phyloP scores from a whole-genome alignment of 2,888 invertebrate species.

The Amphipoea lucens region DNA sequence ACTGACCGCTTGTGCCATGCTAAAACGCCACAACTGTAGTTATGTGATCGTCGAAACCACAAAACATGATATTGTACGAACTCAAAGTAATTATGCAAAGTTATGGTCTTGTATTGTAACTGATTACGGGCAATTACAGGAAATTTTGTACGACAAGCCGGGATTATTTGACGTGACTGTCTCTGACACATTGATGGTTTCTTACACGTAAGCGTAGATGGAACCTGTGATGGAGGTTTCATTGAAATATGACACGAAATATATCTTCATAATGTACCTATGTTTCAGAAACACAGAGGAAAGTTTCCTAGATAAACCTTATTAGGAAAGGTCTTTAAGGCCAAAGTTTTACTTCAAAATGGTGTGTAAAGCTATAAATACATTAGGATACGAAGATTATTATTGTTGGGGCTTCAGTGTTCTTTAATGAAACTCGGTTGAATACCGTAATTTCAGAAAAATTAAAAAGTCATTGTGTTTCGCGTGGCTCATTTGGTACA shows the following conservation, averaged over 20 bases:
- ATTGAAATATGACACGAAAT: slow-evolving; percentile 9
- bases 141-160: not conserved
- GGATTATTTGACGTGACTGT: not conserved
- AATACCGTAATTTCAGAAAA: too few relatives aligned
- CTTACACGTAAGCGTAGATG: not conserved
- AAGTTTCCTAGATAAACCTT: not conserved
- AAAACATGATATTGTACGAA: slow-evolving; percentile 24
- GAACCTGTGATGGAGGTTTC: not conserved
- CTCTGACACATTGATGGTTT: slow-evolving; percentile 20
- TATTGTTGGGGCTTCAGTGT: not conserved
- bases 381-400: not conserved
- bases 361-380: not conserved
- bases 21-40: not conserved
- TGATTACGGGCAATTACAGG: not conserved
- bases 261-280: not conserved
- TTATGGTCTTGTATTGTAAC: slow-evolving; percentile 9
- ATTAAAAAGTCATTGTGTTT: too few relatives aligned
- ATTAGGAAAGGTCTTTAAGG: not conserved
- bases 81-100: not conserved
- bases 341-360: not conserved
- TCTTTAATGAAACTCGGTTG: not conserved
- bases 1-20: not conserved
- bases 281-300: not conserved
- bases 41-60: slow-evolving; percentile 11
- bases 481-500: not conserved